phyloP scores from a whole-genome alignment of 2,113 vertebrate species.

The Anhinga anhinga region DNA sequence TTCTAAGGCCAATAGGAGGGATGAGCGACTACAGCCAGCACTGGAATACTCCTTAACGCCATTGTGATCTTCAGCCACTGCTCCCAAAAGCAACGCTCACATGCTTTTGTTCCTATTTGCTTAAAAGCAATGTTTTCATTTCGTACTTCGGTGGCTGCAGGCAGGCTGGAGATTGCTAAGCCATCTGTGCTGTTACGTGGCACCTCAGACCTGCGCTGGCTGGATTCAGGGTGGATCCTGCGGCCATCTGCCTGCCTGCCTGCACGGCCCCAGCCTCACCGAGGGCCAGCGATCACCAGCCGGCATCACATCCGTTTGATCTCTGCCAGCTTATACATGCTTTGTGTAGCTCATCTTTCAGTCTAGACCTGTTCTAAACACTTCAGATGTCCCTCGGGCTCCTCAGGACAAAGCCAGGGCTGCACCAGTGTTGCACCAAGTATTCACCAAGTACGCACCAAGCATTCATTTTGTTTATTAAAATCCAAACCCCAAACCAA shows the following conservation, averaged over 20 bases:
- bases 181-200: background rate
- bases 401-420: background rate
- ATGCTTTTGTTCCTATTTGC: background rate
- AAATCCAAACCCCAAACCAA: background rate
- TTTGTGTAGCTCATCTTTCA: background rate
- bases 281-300: background rate
- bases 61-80: background rate
- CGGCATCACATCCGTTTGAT: fast-evolving
- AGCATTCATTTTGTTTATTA: background rate
- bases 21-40: background rate
- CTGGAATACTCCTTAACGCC: background rate
- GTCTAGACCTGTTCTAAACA: background rate
- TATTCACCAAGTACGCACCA: background rate
- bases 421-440: background rate
- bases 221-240: background rate
- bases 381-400: background rate
- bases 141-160: background rate
- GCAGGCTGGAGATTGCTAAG: background rate
- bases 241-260: background rate
- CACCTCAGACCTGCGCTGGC: background rate
- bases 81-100: background rate
- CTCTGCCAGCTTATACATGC: background rate
- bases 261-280: fast-evolving
- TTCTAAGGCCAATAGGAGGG: background rate
- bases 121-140: background rate